Conservation (phyloP, 2,888 invertebrate species). For the Drosophila subquinaria region DNA sequence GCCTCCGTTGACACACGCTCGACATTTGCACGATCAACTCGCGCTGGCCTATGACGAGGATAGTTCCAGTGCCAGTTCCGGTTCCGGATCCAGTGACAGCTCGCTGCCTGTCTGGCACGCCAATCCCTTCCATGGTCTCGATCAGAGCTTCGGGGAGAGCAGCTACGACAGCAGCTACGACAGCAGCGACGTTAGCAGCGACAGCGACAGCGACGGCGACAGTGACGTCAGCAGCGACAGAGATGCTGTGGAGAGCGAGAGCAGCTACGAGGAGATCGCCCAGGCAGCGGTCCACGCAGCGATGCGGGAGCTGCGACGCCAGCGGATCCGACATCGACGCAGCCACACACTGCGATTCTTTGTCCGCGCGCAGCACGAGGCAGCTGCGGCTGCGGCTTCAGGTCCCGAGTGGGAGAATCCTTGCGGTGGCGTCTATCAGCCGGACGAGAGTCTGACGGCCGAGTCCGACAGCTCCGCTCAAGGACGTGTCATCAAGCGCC, state of each 20-base stretch:
- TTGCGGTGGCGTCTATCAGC: slow-evolving; percentile 71
- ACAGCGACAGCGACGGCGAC: slow-evolving; percentile 28
- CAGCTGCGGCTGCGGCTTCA: slow-evolving; percentile 29
- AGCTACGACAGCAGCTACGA: neutral
- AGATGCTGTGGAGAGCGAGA: slow-evolving; percentile 31
- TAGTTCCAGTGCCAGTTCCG: neutral
- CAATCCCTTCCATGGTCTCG: slow-evolving; percentile 19
- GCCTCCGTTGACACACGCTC: slow-evolving; percentile 51
- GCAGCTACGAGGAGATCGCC: slow-evolving; percentile 60
- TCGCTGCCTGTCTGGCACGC: slow-evolving; percentile 8
- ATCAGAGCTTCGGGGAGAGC: slow-evolving; percentile 5
- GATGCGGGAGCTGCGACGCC: slow-evolving; percentile 48
- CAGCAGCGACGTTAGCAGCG: slow-evolving; percentile 19
- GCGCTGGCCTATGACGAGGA: slow-evolving; percentile 48
- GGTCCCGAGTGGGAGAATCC: slow-evolving; percentile 82
- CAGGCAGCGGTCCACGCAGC: slow-evolving; percentile 55
- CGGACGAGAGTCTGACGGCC: slow-evolving; percentile 10
- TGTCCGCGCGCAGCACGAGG: slow-evolving; percentile 17
- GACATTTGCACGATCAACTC: slow-evolving; percentile 60
- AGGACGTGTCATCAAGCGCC: slow-evolving; percentile 23
- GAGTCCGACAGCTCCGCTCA: slow-evolving; percentile 35
- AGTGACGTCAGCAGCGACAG: slow-evolving; percentile 33
- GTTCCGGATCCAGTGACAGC: slow-evolving; percentile 3
- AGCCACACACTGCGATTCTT: slow-evolving; percentile 51
- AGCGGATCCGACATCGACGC: slow-evolving; percentile 69